Conservation (phyloP, 2,797 vertebrate genomes). For the Hypotaenidia okinawae region DNA sequence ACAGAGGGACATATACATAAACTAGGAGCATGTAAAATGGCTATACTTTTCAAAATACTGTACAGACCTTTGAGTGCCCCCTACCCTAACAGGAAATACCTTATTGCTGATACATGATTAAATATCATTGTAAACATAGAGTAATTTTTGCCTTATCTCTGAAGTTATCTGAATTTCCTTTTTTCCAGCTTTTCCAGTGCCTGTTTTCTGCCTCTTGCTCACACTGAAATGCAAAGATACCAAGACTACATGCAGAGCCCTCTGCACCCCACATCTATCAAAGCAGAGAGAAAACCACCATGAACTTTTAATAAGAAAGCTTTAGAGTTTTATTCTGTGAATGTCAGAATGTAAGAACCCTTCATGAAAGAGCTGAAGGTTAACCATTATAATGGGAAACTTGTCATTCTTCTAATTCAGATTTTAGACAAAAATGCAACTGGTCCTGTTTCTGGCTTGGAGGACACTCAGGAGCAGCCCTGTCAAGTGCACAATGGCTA, state of each 20-base stretch:
- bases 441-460: neutral
- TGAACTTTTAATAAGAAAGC: neutral
- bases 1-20: neutral
- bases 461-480: neutral
- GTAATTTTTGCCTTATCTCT: constrained; percentile 42
- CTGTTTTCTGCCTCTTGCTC: constrained; percentile 15
- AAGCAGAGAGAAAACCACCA: neutral
- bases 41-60: neutral
- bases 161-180: neutral
- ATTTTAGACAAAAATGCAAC: neutral
- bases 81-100: neutral
- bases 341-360: neutral
- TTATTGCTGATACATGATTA: neutral
- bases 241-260: neutral
- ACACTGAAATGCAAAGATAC: neutral
- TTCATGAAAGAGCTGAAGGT: neutral
- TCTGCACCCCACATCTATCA: neutral
- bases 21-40: neutral
- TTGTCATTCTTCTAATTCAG: neutral
- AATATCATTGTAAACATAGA: neutral
- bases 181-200: neutral
- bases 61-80: neutral
- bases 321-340: neutral
- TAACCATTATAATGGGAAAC: neutral
- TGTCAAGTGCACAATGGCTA: neutral